Evolutionary conservation across 2,113 vertebrate species (phyloP), one percentile per base, ranked within the genome.

Genomic region (Anser brachyrhynchus): DNA sequence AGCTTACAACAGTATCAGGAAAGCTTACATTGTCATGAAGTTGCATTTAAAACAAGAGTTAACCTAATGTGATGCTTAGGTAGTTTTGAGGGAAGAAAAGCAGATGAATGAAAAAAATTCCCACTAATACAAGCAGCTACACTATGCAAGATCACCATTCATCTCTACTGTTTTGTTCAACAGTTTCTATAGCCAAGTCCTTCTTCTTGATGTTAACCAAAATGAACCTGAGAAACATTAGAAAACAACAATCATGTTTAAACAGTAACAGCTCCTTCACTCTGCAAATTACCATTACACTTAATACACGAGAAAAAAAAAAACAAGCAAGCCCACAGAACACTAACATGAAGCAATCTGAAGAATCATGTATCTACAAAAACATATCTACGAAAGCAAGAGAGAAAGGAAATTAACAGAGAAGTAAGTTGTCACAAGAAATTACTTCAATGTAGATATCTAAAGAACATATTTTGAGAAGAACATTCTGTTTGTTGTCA

Each of bases 161-260:
- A 43, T 59, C 31, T 46, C 19, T 59, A 39, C 3, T 9, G 2
- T 0, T 44, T 58, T 6, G 29, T 66, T 4, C 21, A 73, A 44
- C 3, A 33, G 39, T 39, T 55, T 74, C n/a, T 59, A 28, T 28
- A 59, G 39, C 29, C 6, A 65, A 44, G 20, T 35, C 46, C 43
- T 71, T 64, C 4, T 41, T 64, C 58, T 49, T 59, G 9, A 81
- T 43, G 2, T 21, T 72, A 35, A 39, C 20, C 25, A 33, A 66
- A 66, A 33, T 13, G 41, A 66, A 64, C 23, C 51, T 55, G 31
- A 39, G 39, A 79, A 79, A 15, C 29, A 52, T 52, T 31, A 39
- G 35, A 41, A 92, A 94, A 51, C 25, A 25, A 29, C 20, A 76
- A 69, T 19, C 9, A n/a, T 18, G 5, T 71, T 80, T 67, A 81